Conservation (phyloP, 2,113 vertebrate genomes). For the Isichthys henryi region DNA sequence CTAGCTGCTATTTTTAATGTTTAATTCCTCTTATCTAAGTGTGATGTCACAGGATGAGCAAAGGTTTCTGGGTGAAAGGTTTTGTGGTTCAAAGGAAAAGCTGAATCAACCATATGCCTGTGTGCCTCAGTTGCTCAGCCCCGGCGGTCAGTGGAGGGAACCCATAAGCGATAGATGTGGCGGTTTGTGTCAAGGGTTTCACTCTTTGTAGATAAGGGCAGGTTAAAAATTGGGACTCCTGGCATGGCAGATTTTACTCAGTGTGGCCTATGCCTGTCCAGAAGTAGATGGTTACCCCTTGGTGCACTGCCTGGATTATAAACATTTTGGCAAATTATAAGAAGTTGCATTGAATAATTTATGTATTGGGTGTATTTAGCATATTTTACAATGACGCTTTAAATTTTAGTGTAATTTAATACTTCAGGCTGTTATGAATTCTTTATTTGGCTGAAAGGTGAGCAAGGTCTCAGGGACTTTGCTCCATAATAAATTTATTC, state of each 20-base stretch:
- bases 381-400: not conserved
- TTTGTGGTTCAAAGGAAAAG: not conserved
- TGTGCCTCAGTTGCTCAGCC: not conserved
- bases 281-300: not conserved
- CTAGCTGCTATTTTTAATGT: not conserved
- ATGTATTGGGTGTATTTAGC: not conserved
- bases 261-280: not conserved
- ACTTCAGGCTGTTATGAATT: not conserved
- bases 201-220: not conserved
- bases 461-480: not conserved
- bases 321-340: not conserved
- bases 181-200: not conserved
- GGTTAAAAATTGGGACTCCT: not conserved
- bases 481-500: not conserved
- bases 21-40: not conserved
- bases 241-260: not conserved
- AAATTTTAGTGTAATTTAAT: not conserved
- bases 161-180: not conserved
- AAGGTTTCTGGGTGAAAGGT: not conserved
- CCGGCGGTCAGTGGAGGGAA: not conserved
- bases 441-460: not conserved
- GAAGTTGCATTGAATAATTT: not conserved
- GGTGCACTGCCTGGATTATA: not conserved
- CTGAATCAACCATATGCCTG: not conserved
- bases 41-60: not conserved